These are phyloP conservation scores for Pampus argenteus DNA, from an alignment of 2,797 vertebrate genomes.

Conservation along the genomic window DNA sequence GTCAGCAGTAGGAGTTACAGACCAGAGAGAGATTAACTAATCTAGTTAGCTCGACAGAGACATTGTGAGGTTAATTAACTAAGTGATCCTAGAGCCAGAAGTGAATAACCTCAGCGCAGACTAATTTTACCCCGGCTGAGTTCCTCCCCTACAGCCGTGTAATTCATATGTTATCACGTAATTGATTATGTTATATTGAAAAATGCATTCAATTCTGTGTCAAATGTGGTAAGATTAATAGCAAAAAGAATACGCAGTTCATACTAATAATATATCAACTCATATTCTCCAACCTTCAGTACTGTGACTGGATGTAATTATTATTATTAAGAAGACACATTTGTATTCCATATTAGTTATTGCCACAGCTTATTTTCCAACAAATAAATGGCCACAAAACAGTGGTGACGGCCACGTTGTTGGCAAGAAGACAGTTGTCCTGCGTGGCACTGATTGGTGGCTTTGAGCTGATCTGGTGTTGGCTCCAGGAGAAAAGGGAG, in stretches of 20 bases:
- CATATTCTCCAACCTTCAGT: background rate
- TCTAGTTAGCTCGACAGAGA: conserved; percentile 60
- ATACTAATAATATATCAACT: background rate
- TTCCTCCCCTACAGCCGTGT: background rate
- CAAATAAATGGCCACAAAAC: background rate
- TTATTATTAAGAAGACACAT: background rate
- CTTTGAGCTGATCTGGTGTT: conserved; percentile 29
- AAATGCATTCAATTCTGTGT: background rate
- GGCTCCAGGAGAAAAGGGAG: conserved; percentile 41
- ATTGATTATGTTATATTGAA: background rate
- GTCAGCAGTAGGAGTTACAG: conserved; percentile 74
- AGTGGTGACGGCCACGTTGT: too few species aligned
- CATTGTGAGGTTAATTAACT: conserved; percentile 55
- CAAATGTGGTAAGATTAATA: background rate
- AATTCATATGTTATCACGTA: background rate
- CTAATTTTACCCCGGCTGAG: conserved; percentile 6
- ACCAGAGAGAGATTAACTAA: conserved; percentile 77
- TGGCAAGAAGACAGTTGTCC: background rate
- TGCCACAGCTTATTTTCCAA: background rate
- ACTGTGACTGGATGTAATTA: background rate
- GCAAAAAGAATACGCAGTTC: background rate
- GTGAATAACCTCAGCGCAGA: conserved; percentile 23
- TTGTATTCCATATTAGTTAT: background rate
- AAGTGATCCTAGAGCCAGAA: conserved; percentile 18
- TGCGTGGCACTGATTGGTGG: conserved; percentile 29